A percentile compares a stretch with the other conserved stretches of the same genome.
phyloP scores from a whole-genome alignment of 2,888 invertebrate species.

The Pogonocherus hispidulus region DNA sequence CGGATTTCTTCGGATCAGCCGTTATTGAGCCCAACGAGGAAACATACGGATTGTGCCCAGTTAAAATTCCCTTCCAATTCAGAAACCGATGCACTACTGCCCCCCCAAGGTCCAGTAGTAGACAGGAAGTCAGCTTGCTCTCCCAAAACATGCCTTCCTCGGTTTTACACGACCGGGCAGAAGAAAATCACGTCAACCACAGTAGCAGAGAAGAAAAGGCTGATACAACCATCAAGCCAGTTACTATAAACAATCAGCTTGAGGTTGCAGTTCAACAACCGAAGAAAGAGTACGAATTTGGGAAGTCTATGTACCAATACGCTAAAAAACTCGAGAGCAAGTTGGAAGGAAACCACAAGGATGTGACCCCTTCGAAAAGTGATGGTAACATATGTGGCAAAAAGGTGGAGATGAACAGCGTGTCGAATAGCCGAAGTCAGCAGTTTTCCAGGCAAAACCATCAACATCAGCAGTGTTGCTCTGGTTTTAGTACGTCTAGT shows the following conservation, averaged over 20 bases:
- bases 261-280: slow-evolving; percentile 31
- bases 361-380: slow-evolving; percentile 60
- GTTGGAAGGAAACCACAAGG: slow-evolving; percentile 39
- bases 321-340: slow-evolving; percentile 56
- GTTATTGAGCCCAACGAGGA: slow-evolving; percentile 69
- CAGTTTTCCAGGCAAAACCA: slow-evolving; percentile 52
- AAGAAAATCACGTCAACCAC: slow-evolving; percentile 14
- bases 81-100: slow-evolving; percentile 49
- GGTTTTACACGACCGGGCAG: slow-evolving; percentile 19
- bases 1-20: slow-evolving; percentile 74
- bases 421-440: slow-evolving; percentile 60
- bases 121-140: slow-evolving; percentile 44
- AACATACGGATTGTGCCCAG: slow-evolving; percentile 60
- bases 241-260: background rate
- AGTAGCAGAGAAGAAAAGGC: slow-evolving; percentile 34
- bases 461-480: slow-evolving; percentile 70
- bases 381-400: slow-evolving; percentile 60
- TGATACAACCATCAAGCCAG: slow-evolving; percentile 34
- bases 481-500: slow-evolving; percentile 67
- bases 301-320: slow-evolving; percentile 59
- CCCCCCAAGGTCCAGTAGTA: slow-evolving; percentile 42
- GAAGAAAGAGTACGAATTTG: slow-evolving; percentile 55
- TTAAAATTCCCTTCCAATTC: slow-evolving; percentile 35
- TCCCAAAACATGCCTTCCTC: slow-evolving; percentile 42
- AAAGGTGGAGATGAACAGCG: slow-evolving; percentile 42